Conservation (phyloP, 2,113 vertebrate species). For the Phasianus colchicus region DNA sequence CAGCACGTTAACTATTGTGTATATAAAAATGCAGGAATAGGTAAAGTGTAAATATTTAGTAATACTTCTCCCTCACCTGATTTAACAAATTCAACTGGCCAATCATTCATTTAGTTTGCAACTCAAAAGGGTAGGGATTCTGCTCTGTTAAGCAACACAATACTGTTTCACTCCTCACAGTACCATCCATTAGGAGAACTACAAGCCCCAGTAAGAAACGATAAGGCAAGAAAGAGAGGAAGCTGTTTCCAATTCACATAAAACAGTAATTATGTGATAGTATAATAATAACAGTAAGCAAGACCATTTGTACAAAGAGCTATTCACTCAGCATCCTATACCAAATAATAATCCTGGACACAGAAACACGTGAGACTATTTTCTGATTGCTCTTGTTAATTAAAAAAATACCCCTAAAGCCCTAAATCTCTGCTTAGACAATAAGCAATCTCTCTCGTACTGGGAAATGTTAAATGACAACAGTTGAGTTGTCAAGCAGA, state of each 20-base stretch:
- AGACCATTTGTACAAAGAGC: neutral
- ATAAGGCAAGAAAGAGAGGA: neutral
- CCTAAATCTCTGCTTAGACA: neutral
- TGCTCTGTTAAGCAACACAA: neutral
- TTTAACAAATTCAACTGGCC: neutral
- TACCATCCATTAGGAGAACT: neutral
- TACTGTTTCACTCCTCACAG: neutral
- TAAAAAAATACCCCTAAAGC: neutral
- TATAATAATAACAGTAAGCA: neutral
- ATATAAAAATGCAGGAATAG: neutral
- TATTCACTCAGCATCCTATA: neutral
- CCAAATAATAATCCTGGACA: neutral
- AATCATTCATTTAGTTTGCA: neutral
- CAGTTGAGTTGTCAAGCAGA: neutral
- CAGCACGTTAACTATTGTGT: neutral
- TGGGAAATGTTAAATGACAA: neutral
- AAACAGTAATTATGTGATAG: neutral
- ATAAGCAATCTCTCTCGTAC: neutral
- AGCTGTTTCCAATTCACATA: neutral
- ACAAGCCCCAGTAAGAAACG: neutral
- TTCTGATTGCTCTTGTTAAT: neutral
- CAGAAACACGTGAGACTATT: neutral
- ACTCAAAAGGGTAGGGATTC: neutral
- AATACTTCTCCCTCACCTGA: neutral
- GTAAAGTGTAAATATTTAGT: neutral